Conservation (phyloP, 2,113 vertebrate species). For the Erinaceus europaeus region DNA sequence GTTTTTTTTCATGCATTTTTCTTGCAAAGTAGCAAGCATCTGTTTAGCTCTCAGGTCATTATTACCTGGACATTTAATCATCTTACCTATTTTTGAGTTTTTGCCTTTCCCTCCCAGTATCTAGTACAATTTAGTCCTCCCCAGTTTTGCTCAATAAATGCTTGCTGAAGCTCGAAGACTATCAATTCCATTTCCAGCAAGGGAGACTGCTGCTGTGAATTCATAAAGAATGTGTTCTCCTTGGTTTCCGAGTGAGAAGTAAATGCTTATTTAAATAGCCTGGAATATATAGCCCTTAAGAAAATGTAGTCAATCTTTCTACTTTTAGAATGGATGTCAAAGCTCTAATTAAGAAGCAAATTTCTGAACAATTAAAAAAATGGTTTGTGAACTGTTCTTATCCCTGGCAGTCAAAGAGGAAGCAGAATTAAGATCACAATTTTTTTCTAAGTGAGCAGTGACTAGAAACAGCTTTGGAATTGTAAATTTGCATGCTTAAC, state of each 20-base stretch:
- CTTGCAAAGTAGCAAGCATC: constrained; percentile 6
- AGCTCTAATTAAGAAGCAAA: constrained; percentile 63
- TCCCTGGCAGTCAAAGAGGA: not conserved
- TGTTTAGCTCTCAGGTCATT: constrained; percentile 30
- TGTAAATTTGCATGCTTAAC: constrained; percentile 41
- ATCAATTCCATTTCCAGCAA: constrained; percentile 37
- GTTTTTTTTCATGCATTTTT: constrained; percentile 13
- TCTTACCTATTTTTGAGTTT: not conserved
- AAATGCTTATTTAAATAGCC: constrained; percentile 61
- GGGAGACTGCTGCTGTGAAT: constrained; percentile 5
- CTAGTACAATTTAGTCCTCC: not conserved
- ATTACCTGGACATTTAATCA: constrained; percentile 12
- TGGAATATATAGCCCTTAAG: constrained; percentile 26
- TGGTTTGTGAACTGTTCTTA: constrained; percentile 42
- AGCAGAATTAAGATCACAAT: constrained; percentile 25
- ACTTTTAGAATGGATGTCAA: constrained; percentile 47
- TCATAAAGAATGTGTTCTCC: constrained; percentile 20
- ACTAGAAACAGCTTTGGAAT: constrained; percentile 23
- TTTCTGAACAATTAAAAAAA: constrained; percentile 37
- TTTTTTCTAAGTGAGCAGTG: constrained; percentile 20
- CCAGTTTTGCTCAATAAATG: constrained; percentile 34
- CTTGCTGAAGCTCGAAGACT: constrained; percentile 30
- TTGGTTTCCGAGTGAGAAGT: constrained; percentile 42
- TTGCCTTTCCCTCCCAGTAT: not conserved
- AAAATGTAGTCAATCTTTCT: constrained; percentile 35